Conservation (phyloP, 2,797 vertebrate genomes). For the Oophaga sylvatica region DNA sequence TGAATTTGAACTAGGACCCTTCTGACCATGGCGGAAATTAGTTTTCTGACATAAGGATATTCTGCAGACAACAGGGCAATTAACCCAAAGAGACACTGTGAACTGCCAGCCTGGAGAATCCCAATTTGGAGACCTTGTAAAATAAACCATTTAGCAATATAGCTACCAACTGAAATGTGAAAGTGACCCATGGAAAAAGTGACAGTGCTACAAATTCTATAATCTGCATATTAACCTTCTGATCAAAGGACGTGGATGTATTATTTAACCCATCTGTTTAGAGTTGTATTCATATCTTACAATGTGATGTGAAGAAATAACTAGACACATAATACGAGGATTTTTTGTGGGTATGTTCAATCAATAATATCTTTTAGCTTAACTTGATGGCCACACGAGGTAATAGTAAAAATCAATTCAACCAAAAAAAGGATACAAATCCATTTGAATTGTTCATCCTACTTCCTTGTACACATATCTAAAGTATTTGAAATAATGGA, state of each 20-base stretch:
- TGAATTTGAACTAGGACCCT: constrained; percentile 50
- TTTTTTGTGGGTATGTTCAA: background rate
- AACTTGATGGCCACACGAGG: background rate
- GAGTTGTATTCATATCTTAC: background rate
- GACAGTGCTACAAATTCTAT: constrained; percentile 26
- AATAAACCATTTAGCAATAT: constrained; percentile 49
- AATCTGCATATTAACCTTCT: constrained; percentile 30
- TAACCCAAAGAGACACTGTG: constrained; percentile 47
- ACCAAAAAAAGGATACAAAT: background rate
- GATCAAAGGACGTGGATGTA: constrained; percentile 28
- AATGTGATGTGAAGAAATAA: constrained; percentile 4
- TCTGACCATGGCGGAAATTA: constrained; percentile 48
- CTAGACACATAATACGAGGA: background rate
- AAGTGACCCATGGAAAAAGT: constrained; percentile 32
- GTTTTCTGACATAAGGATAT: constrained; percentile 36
- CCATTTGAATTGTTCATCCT: background rate
- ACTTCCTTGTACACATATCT: too few relatives aligned
- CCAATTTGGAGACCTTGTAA: constrained; percentile 34
- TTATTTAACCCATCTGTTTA: constrained; percentile 27
- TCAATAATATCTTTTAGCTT: background rate
- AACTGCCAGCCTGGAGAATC: constrained; percentile 33
- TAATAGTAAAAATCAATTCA: background rate
- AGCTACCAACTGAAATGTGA: constrained; percentile 25
- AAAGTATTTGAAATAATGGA: too few relatives aligned
- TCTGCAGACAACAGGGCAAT: constrained; percentile 44